Base-by-base conservation (phyloP, 2,888 invertebrate species). In the Chrysolina oricalcia region DNA sequence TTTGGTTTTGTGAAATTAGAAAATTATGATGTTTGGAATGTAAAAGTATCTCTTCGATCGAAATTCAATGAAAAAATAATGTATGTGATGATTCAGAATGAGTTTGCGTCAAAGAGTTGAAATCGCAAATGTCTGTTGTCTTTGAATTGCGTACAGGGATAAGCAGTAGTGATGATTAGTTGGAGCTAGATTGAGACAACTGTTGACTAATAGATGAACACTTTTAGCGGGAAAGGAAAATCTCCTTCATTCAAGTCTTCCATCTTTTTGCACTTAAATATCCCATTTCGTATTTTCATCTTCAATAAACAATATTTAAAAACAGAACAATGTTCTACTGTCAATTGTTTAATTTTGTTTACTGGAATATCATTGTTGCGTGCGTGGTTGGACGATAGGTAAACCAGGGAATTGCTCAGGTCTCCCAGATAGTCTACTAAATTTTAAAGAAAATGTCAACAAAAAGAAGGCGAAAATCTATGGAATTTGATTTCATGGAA, bases 251-350 rank as follows among this genome's bases (percentile, higher is more conserved):
- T 73, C 69, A 80, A 82, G 81, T 82, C 79, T 80, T 82, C 83
- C 79, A 74, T 75, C 62, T 56, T 74, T 80, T 83, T 83, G 81
- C 82, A 82, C 82, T 80, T 83, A 72, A 77, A 81, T 81, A 83
- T 84, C 82, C 76, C 85, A 84, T 83, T 83, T 81, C 81, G 81
- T 81, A 84, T 85, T 84, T 83, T 82, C 76, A 76, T 77, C 78
- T 76, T 82, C 80, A 85, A 88, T 88, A 88, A 88, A 88, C 87
- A 88, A 88, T 88, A 88, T 88, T 88, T 87, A 87, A 87, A 88
- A 88, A 88, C 88, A 88, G 87, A 88, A 88, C 88, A 88, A 88
- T 87, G 87, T 87, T 86, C 88, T 88, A 88, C 86, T 84, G 85
- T 86, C 84, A 82, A 81, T 87, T 85, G 82, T 84, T 85, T 85